These are phyloP conservation scores for Thunnus albacares DNA, from an alignment of 2,797 vertebrate genomes.

Conservation along the genomic window DNA sequence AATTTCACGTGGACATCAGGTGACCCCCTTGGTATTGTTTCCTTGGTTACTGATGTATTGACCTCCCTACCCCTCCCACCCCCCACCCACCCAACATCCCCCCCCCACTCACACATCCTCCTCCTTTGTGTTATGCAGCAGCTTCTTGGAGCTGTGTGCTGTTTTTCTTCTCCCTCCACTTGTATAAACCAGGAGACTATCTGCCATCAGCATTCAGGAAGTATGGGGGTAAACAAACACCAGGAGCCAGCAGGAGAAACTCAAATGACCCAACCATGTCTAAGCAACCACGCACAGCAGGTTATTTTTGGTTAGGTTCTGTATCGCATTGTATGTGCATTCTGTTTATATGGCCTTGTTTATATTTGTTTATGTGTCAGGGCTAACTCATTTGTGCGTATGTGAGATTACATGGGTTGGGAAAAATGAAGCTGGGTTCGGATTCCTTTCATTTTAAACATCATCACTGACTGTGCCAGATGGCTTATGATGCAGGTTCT, in stretches of 20 bases:
- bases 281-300: conserved; percentile 56
- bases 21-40: conserved; percentile 61
- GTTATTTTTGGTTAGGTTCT: conserved; percentile 54
- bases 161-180: conserved; percentile 67
- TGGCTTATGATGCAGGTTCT: conserved; percentile 24
- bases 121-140: conserved; percentile 35
- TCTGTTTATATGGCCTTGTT: conserved; percentile 39
- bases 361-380: conserved; percentile 45
- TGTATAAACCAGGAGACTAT: conserved; percentile 75
- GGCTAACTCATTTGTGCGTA: conserved; percentile 24
- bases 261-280: conserved; percentile 63
- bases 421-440: conserved; percentile 25
- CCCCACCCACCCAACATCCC: not conserved
- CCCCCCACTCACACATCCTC: conserved; percentile 1
- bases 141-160: conserved; percentile 57
- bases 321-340: conserved; percentile 13
- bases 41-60: conserved; percentile 59
- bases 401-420: conserved; percentile 23
- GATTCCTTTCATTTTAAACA: conserved; percentile 32
- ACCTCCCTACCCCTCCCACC: not conserved
- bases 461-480: conserved; percentile 24
- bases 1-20: conserved; percentile 73
- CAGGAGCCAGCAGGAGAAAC: conserved; percentile 66
- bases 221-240: conserved; percentile 75
- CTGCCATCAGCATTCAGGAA: conserved; percentile 84